These are phyloP conservation scores for Jacana jacana DNA, from an alignment of 2,113 vertebrate genomes.

Conservation along the genomic window DNA sequence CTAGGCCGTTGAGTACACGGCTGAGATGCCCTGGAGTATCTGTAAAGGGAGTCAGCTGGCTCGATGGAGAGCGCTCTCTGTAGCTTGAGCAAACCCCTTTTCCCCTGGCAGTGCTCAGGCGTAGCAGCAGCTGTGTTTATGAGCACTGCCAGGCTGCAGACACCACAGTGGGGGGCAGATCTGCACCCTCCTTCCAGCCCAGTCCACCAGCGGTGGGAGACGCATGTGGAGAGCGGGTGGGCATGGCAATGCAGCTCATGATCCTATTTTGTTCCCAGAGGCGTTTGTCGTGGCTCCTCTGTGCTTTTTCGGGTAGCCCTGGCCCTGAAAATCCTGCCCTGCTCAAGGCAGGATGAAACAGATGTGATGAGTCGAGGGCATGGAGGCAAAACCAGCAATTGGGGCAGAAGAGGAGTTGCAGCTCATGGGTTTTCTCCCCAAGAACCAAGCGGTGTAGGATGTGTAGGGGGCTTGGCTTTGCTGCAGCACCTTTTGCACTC, in stretches of 20 bases:
- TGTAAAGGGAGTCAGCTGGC: no score
- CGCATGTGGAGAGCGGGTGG: no score
- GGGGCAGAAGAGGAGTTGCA: background rate
- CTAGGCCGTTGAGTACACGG: rapidly evolving
- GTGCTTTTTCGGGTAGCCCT: background rate
- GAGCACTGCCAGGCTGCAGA: background rate
- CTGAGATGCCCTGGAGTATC: background rate
- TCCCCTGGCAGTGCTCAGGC: no score
- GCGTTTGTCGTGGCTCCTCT: rapidly evolving
- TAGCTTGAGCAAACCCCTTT: background rate
- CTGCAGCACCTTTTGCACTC: background rate
- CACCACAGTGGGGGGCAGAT: rapidly evolving
- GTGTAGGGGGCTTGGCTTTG: background rate
- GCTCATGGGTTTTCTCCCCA: background rate
- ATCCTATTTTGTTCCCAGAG: rapidly evolving
- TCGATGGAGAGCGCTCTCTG: background rate
- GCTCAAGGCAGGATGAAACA: rapidly evolving
- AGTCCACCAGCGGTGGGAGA: no score
- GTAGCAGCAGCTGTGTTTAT: no score
- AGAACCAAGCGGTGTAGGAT: background rate
- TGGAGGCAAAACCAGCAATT: rapidly evolving
- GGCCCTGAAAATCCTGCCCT: background rate
- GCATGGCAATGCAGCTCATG: background rate
- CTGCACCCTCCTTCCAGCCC: rapidly evolving
- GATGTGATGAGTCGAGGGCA: rapidly evolving